Evolutionary conservation across 2,113 vertebrate genomes (phyloP).

Genomic region (Notarius lentiginosus): DNA sequence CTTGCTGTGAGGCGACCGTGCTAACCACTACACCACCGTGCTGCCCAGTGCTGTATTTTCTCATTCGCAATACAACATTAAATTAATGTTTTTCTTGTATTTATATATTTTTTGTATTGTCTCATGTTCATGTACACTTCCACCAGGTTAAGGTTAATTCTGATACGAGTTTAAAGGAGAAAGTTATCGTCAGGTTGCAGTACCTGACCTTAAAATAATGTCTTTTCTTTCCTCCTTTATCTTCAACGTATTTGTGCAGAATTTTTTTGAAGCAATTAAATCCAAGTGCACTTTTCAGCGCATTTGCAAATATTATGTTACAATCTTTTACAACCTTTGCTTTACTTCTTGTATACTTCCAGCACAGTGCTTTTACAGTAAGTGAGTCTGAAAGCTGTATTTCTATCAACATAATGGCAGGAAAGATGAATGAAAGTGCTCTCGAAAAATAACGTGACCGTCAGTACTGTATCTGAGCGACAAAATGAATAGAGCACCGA

Average conservation of each 20-base stretch:
- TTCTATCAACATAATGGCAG: conserved; percentile 6
- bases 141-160: too few relatives aligned
- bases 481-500: conserved; percentile 3
- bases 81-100: too few relatives aligned
- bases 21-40: too few relatives aligned
- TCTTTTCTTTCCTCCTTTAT: neutral
- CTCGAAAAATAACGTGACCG: neutral
- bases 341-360: neutral
- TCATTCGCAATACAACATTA: too few relatives aligned
- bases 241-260: neutral
- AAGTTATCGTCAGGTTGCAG: neutral
- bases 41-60: too few relatives aligned
- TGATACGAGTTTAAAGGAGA: neutral
- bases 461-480: conserved; percentile 1
- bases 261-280: neutral
- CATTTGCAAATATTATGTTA: too few relatives aligned
- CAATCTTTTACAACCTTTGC: neutral
- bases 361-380: neutral
- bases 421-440: conserved; percentile 18
- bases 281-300: neutral
- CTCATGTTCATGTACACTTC: too few relatives aligned
- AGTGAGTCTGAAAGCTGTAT: neutral
- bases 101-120: too few relatives aligned
- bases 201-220: neutral
- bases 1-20: too few relatives aligned